These are phyloP conservation scores for Eremobia ochroleuca DNA, from an alignment of 2,888 invertebrate genomes.

Conservation along the genomic window DNA sequence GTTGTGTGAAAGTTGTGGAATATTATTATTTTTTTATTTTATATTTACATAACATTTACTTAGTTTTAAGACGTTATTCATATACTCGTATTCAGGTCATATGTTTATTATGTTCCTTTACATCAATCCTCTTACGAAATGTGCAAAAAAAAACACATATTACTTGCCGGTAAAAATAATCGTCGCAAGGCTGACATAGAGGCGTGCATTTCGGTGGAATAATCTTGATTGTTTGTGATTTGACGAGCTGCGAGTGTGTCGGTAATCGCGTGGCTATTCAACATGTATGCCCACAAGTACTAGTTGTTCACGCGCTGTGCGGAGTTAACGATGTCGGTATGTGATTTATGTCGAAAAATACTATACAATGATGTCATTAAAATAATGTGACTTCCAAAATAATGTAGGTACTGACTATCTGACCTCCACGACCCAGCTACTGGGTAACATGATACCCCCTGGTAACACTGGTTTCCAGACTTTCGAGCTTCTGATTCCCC, in stretches of 20 bases:
- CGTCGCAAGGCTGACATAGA: too few relatives aligned
- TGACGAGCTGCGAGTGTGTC: constrained; percentile 2
- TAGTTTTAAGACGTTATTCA: too few relatives aligned
- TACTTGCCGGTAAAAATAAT: too few relatives aligned
- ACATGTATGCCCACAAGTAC: background rate
- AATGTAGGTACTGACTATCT: background rate
- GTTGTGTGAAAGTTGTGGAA: too few relatives aligned
- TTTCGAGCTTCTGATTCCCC: background rate
- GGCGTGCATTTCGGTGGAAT: too few relatives aligned
- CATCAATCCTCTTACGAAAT: too few relatives aligned
- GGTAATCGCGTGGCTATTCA: background rate
- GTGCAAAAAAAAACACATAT: too few relatives aligned
- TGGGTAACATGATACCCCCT: background rate
- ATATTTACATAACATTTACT: too few relatives aligned
- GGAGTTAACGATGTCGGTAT: background rate
- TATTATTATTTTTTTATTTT: too few relatives aligned
- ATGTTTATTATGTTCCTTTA: too few relatives aligned
- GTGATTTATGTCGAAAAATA: background rate
- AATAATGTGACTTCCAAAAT: background rate
- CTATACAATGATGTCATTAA: background rate
- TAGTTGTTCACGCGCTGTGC: background rate
- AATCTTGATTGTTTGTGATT: too few relatives aligned
- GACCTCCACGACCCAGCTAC: background rate
- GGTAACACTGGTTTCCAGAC: background rate
- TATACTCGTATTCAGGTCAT: too few relatives aligned